A percentile compares a stretch with the other conserved stretches of the same genome.
Evolutionary conservation across 2,888 invertebrate genomes (phyloP).

Genomic region (Scelioninae gen. 2): DNA sequence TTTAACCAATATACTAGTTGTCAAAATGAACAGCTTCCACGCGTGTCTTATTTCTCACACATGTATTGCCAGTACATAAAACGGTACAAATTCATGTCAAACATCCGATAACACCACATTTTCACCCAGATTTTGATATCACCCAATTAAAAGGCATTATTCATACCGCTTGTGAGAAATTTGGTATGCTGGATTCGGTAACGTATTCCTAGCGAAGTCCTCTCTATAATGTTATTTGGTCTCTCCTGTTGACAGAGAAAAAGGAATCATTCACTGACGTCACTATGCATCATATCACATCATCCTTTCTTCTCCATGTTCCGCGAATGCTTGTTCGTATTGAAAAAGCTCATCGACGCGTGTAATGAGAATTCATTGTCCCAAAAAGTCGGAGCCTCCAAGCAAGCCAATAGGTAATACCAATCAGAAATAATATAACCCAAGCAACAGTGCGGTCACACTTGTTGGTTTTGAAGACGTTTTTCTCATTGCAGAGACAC

Average conservation of each 20-base stretch:
- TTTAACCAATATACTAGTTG: too few relatives aligned
- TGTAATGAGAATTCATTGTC: constrained; percentile 96
- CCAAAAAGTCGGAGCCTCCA: constrained; percentile 91
- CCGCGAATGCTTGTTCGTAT: constrained; percentile 96
- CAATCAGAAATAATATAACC: constrained; percentile 39
- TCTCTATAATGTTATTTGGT: constrained; percentile 27
- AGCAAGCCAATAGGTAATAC: constrained; percentile 86
- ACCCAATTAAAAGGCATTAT: too few relatives aligned
- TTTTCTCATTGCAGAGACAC: constrained; percentile 83
- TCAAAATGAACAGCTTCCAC: too few relatives aligned
- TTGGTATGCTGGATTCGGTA: constrained; percentile 41
- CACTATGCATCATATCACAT: constrained; percentile 97
- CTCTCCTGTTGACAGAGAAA: constrained; percentile 78
- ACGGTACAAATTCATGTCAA: constrained; percentile 1
- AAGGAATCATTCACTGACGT: constrained; percentile 95
- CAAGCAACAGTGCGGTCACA: constrained; percentile 54
- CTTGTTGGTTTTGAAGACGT: constrained; percentile 58
- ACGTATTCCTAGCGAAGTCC: neutral
- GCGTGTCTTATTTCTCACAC: constrained; percentile 50
- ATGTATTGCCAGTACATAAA: constrained; percentile 7
- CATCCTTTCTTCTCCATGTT: constrained; percentile 99
- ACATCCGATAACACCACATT: constrained; percentile 16
- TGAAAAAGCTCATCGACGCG: constrained; percentile 97
- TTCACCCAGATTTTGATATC: constrained; percentile 5
- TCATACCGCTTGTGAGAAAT: constrained; percentile 57